Evolutionary conservation across 2,888 invertebrate species (phyloP).

Genomic region (Drosophila sordidula): DNA sequence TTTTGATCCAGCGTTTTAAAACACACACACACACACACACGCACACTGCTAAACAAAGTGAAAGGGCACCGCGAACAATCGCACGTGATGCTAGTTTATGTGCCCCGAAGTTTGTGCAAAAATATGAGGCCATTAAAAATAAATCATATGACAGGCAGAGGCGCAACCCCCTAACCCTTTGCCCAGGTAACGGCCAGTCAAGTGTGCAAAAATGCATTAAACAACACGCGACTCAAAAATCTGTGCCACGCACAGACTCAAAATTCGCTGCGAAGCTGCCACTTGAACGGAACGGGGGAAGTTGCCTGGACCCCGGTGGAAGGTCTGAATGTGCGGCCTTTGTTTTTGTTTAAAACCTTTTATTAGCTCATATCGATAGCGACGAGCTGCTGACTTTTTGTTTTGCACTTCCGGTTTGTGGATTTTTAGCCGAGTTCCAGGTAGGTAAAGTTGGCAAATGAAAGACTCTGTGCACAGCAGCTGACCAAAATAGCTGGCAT

Average conservation of each 20-base stretch:
- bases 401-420: constrained; percentile 64
- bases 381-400: constrained; percentile 38
- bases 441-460: constrained; percentile 22
- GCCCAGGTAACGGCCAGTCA: constrained; percentile 68
- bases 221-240: constrained; percentile 68
- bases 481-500: constrained; percentile 39
- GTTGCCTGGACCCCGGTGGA: constrained; percentile 1
- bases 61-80: constrained; percentile 41
- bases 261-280: constrained; percentile 34
- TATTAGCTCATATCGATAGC: constrained; percentile 77
- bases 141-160: constrained; percentile 68
- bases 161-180: constrained; percentile 49
- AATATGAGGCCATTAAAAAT: constrained; percentile 77
- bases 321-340: constrained; percentile 33
- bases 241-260: constrained; percentile 24
- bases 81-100: constrained; percentile 64
- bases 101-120: constrained; percentile 56
- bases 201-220: constrained; percentile 79
- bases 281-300: constrained; percentile 43
- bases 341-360: constrained; percentile 72
- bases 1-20: constrained; percentile 58
- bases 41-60: constrained; percentile 3
- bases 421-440: constrained; percentile 14
- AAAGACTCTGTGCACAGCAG: constrained; percentile 20
- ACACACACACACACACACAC: constrained; percentile 34